Percentiles rank a stretch among this genome's conserved stretches.
phyloP scores from a whole-genome alignment of 2,888 invertebrate species.

The Frankliniella fusca region DNA sequence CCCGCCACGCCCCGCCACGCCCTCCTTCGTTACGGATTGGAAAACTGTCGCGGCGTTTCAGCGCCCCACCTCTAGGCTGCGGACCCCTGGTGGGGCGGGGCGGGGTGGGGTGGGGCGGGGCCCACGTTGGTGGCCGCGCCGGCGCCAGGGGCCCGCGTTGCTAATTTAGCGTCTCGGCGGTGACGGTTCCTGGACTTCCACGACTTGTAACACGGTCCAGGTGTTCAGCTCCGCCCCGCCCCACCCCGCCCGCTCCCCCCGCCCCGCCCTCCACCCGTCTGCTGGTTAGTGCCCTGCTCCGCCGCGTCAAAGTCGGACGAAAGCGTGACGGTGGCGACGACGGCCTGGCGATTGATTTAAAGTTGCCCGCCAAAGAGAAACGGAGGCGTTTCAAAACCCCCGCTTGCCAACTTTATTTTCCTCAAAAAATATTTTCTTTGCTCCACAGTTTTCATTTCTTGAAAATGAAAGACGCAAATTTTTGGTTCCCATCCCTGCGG shows the following conservation, averaged over 20 bases:
- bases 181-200: background rate
- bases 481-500: no score
- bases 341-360: background rate
- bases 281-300: background rate
- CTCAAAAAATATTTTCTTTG: no score
- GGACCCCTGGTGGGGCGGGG: background rate
- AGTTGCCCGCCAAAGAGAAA: background rate
- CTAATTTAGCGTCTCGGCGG: slow-evolving; percentile 2
- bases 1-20: background rate
- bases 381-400: no score
- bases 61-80: background rate
- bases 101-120: background rate
- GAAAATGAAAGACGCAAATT: no score
- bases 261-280: background rate
- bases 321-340: background rate
- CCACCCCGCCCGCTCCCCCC: background rate
- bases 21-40: slow-evolving; percentile 16
- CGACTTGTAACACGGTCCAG: background rate
- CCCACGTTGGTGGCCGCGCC: background rate
- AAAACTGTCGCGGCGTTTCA: background rate
- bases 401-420: no score
- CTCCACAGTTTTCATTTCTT: no score
- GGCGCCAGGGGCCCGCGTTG: background rate
- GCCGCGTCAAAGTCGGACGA: background rate
- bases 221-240: background rate